A percentile compares a stretch with the other conserved stretches of the same genome.
phyloP scores from a whole-genome alignment of 2,113 vertebrate genomes.

The Sylvia atricapilla region DNA sequence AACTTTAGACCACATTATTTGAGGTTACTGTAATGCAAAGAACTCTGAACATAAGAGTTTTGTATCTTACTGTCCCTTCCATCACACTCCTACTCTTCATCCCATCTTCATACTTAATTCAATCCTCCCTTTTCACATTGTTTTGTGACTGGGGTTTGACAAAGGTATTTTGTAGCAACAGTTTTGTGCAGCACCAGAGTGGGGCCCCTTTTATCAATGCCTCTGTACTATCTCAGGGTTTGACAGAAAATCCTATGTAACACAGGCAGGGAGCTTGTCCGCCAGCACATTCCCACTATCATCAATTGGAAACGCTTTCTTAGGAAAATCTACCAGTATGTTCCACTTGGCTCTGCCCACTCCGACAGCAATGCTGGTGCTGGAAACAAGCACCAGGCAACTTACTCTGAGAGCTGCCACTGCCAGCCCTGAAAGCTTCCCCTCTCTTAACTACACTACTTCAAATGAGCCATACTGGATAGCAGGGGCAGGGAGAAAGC shows the following conservation, averaged over 20 bases:
- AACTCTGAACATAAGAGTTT: background rate
- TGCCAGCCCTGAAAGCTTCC: background rate
- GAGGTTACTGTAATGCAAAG: background rate
- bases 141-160: background rate
- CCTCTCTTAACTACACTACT: background rate
- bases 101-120: background rate
- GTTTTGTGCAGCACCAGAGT: background rate
- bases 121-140: background rate
- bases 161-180: background rate
- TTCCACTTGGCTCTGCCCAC: slow-evolving; percentile 11
- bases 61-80: background rate
- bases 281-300: slow-evolving; percentile 40
- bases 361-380: background rate
- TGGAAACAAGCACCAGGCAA: slow-evolving; percentile 8
- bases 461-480: background rate
- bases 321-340: slow-evolving; percentile 35
- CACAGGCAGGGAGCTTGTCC: background rate
- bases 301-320: slow-evolving; percentile 55
- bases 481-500: background rate
- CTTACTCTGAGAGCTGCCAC: slow-evolving; percentile 14
- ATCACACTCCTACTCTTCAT: background rate
- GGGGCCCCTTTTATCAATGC: slow-evolving; percentile 3
- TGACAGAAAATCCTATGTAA: slow-evolving; percentile 57
- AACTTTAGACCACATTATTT: background rate
- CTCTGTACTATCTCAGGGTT: slow-evolving; percentile 19